Evolutionary conservation across 2,888 invertebrate genomes (phyloP), one percentile per base, ranked within the genome.

Genomic region (Hesperia comma): DNA sequence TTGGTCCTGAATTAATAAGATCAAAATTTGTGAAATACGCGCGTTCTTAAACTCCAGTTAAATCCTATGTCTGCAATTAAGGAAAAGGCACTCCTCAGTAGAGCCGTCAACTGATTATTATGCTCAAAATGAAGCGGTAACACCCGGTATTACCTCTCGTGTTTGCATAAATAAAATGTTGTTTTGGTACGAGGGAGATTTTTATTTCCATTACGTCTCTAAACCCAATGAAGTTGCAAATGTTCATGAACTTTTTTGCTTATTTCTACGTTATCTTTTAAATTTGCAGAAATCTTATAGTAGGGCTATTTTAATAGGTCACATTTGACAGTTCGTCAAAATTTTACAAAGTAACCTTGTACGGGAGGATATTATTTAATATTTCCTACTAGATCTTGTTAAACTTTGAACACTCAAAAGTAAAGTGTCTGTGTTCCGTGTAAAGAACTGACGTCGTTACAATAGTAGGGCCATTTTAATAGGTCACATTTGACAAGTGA

Each of bases 71-170:
- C 75, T 77, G 80, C 82, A 87, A 88, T 88, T 87, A 87, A 81
- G 84, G 79, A 79, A 79, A 81, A 78, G 79, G 81, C 77, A 78
- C 74, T 78, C 72, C 72, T 71, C 71, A 81, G 79, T 77, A 76
- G 78, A 76, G 76, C 79, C 74, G 78, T 81, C 80, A 86, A 86
- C 83, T 86, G 86, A 85, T 87, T 85, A 85, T 84, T 85, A 85
- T 84, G 80, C 82, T 84, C 80, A 80, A 80, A 88, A 86, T 87
- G 82, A 86, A 86, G 84, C 84, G 82, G 85, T 86, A 85, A 85
- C 81, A 82, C 80, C 82, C 81, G 75, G 79, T 81, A 81, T 83
- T 82, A 83, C 79, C 78, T 79, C 72, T 75, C 72, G 78, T 74
- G 85, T 88, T 87, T 84, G 77, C 84, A 87, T 87, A 84, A 86